Evolutionary conservation across 2,113 vertebrate species (phyloP), one percentile per base, ranked within the genome.

Genomic region (Zonotrichia leucophrys): DNA sequence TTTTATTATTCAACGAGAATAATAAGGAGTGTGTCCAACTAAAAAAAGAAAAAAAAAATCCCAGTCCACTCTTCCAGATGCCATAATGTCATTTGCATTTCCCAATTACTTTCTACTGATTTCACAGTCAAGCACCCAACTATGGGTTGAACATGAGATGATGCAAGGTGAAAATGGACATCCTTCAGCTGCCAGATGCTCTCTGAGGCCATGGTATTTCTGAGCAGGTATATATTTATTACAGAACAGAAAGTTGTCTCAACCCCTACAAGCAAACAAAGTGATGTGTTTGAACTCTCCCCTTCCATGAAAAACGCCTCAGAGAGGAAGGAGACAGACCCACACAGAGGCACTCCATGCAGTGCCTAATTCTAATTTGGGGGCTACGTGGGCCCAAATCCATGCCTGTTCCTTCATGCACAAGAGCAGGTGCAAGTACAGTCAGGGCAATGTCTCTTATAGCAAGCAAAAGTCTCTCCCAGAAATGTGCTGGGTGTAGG

Each of bases 401-500:
- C 3, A 0, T 72, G 49, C 41, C 52, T 77, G 15, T 49, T 77
- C 39, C 83, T 81, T 90, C 82, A 46, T 33, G 64, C 33, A 50
- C n/a, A 60, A 68, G 52, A 81, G 79, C 69, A 89, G 64, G 52
- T 83, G 69, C 56, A 81, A 70, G 72, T 37, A 46, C 25, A 64
- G 75, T 79, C 50, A 56, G 82, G 88, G 78, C 76, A 75, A 39
- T 33, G 35, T 47, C 46, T 86, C 79, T 70, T 53, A 44, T 0
- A 46, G 59, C 35, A 39, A 5, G 22, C 59, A 74, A 33, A 33
- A 92, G 39, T 33, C 67, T 83, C 79, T 70, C 72, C 68, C 88
- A 94, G 83, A 88, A 92, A 81, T 21, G 59, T n/a, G 19, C 52
- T 39, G 68, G 42, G 74, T 93, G 90, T 93, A 90, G 93, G 92